phyloP scores from a whole-genome alignment of 2,888 invertebrate genomes.

The Amphipyra tragopoginis region DNA sequence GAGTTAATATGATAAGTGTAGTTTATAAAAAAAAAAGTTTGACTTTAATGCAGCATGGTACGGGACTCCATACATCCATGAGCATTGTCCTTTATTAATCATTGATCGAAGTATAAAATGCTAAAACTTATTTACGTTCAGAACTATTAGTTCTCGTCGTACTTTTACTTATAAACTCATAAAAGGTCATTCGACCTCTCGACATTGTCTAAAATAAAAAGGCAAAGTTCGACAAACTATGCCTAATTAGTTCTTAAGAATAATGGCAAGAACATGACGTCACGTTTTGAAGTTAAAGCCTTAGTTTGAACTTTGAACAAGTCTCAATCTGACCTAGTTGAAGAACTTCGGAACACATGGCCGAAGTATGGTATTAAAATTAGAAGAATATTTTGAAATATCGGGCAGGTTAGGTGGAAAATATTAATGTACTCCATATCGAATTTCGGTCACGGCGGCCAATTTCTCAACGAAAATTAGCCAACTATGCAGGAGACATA shows the following conservation, averaged over 20 bases:
- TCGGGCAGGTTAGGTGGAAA: too few species aligned
- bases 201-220: slow-evolving; percentile 54
- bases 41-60: too few species aligned
- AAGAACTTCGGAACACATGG: slow-evolving; percentile 22
- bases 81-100: too few species aligned
- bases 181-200: slow-evolving; percentile 20
- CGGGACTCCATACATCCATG: too few species aligned
- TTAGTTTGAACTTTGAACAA: slow-evolving; percentile 31
- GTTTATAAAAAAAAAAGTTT: too few species aligned
- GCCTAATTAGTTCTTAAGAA: slow-evolving; percentile 40
- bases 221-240: slow-evolving; percentile 26
- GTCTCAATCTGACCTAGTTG: slow-evolving; percentile 27
- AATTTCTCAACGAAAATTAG: too few species aligned
- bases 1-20: too few species aligned
- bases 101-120: too few species aligned
- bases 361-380: slow-evolving; percentile 7
- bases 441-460: too few species aligned
- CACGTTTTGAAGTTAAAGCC: slow-evolving; percentile 41
- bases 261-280: slow-evolving; percentile 37
- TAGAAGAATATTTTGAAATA: slow-evolving; percentile 6
- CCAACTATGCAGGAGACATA: too few species aligned
- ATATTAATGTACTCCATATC: too few species aligned
- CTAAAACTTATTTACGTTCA: too few species aligned
- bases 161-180: slow-evolving; percentile 13
- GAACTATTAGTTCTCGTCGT: slow-evolving; percentile 1